Evolutionary conservation across 2,797 vertebrate species (phyloP).

Genomic region (Molossus molossus): DNA sequence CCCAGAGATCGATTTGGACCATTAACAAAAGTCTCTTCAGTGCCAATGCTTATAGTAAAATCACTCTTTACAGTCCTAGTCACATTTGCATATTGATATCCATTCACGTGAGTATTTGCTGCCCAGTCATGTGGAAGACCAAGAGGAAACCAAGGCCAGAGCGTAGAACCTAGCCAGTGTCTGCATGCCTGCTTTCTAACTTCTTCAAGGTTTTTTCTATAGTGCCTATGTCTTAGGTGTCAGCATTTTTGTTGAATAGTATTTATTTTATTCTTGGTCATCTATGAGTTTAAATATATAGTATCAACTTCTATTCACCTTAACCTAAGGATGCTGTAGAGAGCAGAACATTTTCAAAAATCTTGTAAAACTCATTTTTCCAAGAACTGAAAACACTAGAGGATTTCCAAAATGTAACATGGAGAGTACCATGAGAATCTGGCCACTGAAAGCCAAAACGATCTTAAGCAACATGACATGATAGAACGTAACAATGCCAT

Average conservation of each 20-base stretch:
- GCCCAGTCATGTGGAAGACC: background rate
- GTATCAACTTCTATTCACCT: background rate
- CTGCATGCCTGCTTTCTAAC: background rate
- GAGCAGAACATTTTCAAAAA: background rate
- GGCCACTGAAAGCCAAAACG: background rate
- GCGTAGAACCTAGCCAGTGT: background rate
- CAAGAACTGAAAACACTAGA: background rate
- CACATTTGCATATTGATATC: background rate
- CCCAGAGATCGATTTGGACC: background rate
- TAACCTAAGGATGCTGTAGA: background rate
- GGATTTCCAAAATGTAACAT: background rate
- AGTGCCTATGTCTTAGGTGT: background rate
- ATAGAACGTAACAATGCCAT: background rate
- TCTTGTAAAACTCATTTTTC: background rate
- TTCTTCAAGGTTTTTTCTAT: background rate
- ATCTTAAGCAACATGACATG: background rate
- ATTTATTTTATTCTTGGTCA: slow-evolving; percentile 6
- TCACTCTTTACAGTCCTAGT: background rate
- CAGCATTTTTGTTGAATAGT: background rate
- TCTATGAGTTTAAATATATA: background rate
- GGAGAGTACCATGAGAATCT: background rate
- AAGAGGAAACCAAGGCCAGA: background rate
- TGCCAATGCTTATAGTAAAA: background rate
- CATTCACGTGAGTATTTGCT: background rate
- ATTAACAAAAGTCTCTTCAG: background rate